Evolutionary conservation across 2,888 invertebrate genomes (phyloP).

Genomic region (Sepiola atlantica): DNA sequence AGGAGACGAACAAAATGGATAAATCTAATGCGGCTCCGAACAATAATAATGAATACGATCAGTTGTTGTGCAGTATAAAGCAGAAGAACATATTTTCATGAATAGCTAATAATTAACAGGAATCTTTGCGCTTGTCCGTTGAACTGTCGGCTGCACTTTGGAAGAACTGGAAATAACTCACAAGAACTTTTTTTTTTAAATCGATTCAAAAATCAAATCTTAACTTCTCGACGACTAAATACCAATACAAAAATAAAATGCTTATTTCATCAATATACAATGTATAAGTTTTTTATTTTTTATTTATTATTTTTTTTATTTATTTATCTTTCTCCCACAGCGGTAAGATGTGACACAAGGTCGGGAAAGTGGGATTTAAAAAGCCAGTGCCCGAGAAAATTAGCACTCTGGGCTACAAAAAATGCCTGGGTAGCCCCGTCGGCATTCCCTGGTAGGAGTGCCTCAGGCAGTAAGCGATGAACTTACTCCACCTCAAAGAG

Average conservation of each 20-base stretch:
- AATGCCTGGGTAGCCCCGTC: no score
- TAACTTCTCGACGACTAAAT: background rate
- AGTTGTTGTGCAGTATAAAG: background rate
- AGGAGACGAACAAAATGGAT: background rate
- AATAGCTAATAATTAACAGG: constrained; percentile 32
- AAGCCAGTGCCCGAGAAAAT: no score
- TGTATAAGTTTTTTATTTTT: no score
- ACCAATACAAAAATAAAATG: constrained; percentile 14
- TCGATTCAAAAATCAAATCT: background rate
- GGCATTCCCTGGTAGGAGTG: no score
- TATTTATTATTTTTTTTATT: no score
- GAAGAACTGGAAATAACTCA: background rate
- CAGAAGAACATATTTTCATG: background rate
- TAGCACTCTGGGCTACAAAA: no score
- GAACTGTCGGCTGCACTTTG: background rate
- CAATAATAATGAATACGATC: background rate
- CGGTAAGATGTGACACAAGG: no score
- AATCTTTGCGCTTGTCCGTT: background rate
- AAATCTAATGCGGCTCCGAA: background rate
- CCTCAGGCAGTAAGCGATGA: no score
- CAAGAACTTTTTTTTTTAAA: background rate
- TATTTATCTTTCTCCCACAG: no score
- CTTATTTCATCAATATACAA: background rate
- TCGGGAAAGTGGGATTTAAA: no score
- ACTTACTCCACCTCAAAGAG: no score